phyloP scores from a whole-genome alignment of 2,113 vertebrate species.

The Salvator merianae region DNA sequence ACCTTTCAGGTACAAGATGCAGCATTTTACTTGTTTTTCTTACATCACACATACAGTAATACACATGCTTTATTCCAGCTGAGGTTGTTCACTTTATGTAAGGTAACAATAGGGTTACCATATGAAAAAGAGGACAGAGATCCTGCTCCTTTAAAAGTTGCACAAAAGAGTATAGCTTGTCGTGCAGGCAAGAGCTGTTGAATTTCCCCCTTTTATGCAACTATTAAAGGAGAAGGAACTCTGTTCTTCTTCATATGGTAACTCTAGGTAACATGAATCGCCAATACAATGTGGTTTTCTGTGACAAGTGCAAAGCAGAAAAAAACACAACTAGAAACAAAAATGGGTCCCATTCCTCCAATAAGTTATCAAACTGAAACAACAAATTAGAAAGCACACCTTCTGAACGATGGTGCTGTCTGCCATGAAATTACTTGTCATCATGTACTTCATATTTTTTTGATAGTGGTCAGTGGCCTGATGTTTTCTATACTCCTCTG shows the following conservation, averaged over 20 bases:
- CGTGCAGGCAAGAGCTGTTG: no score
- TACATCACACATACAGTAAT: background rate
- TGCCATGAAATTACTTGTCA: slow-evolving; percentile 38
- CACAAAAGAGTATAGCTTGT: no score
- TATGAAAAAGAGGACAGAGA: no score
- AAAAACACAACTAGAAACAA: background rate
- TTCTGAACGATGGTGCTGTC: slow-evolving; percentile 43
- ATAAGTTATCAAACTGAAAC: background rate
- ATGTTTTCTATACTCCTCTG: slow-evolving; percentile 76
- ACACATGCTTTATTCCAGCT: background rate
- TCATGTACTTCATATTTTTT: slow-evolving; percentile 73
- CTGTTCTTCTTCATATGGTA: no score
- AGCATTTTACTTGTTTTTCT: background rate
- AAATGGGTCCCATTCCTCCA: background rate
- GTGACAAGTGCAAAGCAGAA: background rate
- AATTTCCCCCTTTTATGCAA: no score
- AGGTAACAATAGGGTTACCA: no score
- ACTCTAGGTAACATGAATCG: background rate
- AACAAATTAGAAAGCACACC: slow-evolving; percentile 34
- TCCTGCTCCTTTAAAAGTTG: no score
- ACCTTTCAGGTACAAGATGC: background rate
- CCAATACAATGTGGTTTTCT: no score
- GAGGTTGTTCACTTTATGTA: no score
- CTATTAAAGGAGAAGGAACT: no score
- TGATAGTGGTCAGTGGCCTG: slow-evolving; percentile 58